Conservation (phyloP, 2,888 invertebrate genomes). For the Mythimna vitellina region DNA sequence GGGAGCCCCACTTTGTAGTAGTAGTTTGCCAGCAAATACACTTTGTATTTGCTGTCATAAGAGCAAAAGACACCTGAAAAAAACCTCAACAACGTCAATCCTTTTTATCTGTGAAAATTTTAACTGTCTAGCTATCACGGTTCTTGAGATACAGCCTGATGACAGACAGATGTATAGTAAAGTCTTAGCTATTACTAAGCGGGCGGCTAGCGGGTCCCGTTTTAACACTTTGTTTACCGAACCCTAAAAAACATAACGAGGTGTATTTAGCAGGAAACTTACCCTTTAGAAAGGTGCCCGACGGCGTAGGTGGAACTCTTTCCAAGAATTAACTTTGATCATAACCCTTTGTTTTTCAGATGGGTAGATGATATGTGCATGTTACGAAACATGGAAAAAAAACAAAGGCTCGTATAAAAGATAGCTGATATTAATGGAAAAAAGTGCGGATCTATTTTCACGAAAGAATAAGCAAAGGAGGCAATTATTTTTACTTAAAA, state of each 20-base stretch:
- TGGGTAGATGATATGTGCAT: not conserved
- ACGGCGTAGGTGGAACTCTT: not conserved
- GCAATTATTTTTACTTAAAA: not conserved
- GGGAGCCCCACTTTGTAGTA: too few species aligned
- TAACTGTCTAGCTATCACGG: too few species aligned
- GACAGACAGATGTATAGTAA: too few species aligned
- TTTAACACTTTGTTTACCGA: too few species aligned
- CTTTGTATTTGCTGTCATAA: too few species aligned
- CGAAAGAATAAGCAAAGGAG: not conserved
- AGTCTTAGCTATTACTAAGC: too few species aligned
- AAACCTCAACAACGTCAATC: too few species aligned
- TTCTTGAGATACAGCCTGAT: too few species aligned
- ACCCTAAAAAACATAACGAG: conserved; percentile 30
- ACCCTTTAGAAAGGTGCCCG: conserved; percentile 8
- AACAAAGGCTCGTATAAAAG: not conserved
- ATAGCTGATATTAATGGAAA: not conserved
- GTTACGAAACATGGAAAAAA: not conserved
- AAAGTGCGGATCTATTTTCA: not conserved
- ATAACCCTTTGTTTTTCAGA: conserved; percentile 18
- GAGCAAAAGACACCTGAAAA: too few species aligned
- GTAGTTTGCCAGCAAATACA: too few species aligned
- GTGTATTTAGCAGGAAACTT: conserved; percentile 26
- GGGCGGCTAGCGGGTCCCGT: too few species aligned
- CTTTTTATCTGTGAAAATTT: too few species aligned
- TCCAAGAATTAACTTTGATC: conserved; percentile 20